Base-by-base conservation (phyloP, 2,797 vertebrate species). In the Catostomus latipinnis region DNA sequence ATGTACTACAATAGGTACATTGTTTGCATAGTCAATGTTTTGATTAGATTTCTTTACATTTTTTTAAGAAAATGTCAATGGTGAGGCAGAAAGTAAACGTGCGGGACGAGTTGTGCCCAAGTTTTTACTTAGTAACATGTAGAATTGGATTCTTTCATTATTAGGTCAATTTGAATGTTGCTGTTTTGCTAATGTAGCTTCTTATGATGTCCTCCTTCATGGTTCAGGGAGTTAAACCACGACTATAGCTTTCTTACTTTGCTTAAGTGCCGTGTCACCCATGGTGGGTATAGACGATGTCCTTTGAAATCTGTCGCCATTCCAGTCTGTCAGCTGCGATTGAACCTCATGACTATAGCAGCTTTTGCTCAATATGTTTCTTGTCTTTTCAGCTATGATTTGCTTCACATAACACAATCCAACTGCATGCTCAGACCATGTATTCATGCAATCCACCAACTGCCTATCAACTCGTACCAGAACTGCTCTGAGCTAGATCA, bases 381-480 rank as follows among this genome's bases (percentile, higher is more conserved):
- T 56, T 54, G 11, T 54, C 57, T 71, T 78, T 71, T 53, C 5
- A 5, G 5, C 7, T 16, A 53, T 53, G 54, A 16, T 45, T 68
- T 68, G 14, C 54, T 57, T 14, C 14, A 22, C 14, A 46, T 34
- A 34, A 34, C 73, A 58, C 45, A 43, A 22, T 60, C 34, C 50
- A 16, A n/a, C 67, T 45, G 22, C 67, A 62, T 54, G 53, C 8
- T 71, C 34, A 78, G 58, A 63, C 22, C 8, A 50, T 58, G 16
- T 8, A 58, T 68, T 76, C 22, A 68, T 76, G 13, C 53, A 60
- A 46, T 60, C 65, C 53, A 50, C 74, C 58, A 76, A 13, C 67
- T 71, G 76, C 57, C 14, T 54, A 46, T 63, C 60, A 45, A 71
- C 58, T 34, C 34, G 12, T 34, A 34, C 14, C 71, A 54, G 18